Conservation (phyloP, 1,140 invertebrate species). For the Drosophila subpulchrella region DNA sequence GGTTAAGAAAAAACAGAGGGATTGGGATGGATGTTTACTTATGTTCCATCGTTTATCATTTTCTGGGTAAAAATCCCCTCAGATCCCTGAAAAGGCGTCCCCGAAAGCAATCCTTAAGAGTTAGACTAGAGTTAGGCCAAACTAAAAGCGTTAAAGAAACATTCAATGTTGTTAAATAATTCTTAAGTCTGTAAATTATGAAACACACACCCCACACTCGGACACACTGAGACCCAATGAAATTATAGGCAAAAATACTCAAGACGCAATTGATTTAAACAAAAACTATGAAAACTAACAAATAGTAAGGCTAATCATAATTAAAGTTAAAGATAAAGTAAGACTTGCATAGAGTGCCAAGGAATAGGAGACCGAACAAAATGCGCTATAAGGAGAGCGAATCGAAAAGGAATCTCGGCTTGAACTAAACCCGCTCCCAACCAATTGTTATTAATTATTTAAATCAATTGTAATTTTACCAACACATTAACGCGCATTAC, state of each 20-base stretch:
- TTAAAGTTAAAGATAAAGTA: conserved; percentile 50
- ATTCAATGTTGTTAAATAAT: conserved; percentile 84
- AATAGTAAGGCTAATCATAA: conserved; percentile 25
- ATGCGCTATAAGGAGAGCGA: conserved; percentile 31
- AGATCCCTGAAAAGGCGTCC: background rate
- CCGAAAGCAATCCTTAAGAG: conserved; percentile 14
- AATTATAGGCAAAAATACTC: conserved; percentile 74
- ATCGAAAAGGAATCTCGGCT: conserved; percentile 46
- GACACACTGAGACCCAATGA: conserved; percentile 64
- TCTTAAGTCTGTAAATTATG: conserved; percentile 79
- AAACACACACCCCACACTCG: conserved; percentile 22
- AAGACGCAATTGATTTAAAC: conserved; percentile 63
- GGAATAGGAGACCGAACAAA: conserved; percentile 12
- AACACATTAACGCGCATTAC: conserved; percentile 15
- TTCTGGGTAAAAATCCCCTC: background rate
- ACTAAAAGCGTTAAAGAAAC: conserved; percentile 65
- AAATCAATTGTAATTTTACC: conserved; percentile 69
- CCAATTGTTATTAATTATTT: conserved; percentile 81
- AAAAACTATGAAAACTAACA: conserved; percentile 5
- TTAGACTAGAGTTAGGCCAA: conserved; percentile 14
- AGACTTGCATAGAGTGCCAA: conserved; percentile 83
- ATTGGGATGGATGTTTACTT: background rate
- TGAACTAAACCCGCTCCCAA: conserved; percentile 27
- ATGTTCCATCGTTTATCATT: background rate
- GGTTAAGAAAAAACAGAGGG: background rate